phyloP scores from a whole-genome alignment of 2,797 vertebrate genomes.

The Lacerta viridis region DNA sequence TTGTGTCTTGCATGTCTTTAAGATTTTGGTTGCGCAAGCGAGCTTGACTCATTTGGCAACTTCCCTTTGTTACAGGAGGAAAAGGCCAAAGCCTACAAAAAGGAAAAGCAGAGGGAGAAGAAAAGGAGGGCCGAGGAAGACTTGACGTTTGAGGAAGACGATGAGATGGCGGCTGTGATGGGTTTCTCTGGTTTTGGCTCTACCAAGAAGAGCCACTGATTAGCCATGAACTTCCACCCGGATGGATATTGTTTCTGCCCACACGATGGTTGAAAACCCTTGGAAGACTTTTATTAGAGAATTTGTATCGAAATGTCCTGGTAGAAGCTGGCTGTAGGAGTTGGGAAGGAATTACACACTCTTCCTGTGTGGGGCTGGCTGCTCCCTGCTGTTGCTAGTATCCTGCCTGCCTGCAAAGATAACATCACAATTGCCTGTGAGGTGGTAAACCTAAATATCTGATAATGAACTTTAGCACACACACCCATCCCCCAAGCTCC shows the following conservation, averaged over 20 bases:
- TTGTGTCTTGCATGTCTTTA: slow-evolving; percentile 7
- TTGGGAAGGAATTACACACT: slow-evolving; percentile 36
- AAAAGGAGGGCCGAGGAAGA: slow-evolving; percentile 96
- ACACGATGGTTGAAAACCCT: slow-evolving; percentile 67
- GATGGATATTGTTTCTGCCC: slow-evolving; percentile 68
- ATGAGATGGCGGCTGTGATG: slow-evolving; percentile 99
- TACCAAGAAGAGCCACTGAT: slow-evolving; percentile 95
- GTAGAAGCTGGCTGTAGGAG: slow-evolving; percentile 57
- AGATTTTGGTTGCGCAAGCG: slow-evolving; percentile 29
- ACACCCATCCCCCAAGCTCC: slow-evolving; percentile 35
- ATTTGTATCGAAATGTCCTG: slow-evolving; percentile 57
- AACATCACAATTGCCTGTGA: slow-evolving; percentile 12
- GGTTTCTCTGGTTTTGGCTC: slow-evolving; percentile 97
- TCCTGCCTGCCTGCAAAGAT: slow-evolving; percentile 31
- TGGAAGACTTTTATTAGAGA: slow-evolving; percentile 70
- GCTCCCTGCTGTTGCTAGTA: slow-evolving; percentile 48
- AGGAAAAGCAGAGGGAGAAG: slow-evolving; percentile 96
- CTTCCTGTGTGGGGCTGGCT: slow-evolving; percentile 60
- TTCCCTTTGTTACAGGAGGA: slow-evolving; percentile 87
- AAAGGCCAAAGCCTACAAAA: slow-evolving; percentile 98
- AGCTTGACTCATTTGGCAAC: slow-evolving; percentile 51
- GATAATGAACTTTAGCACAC: slow-evolving; percentile 65
- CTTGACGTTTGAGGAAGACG: slow-evolving; percentile 93
- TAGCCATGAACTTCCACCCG: slow-evolving; percentile 64
- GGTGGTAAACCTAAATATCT: slow-evolving; percentile 44